These are phyloP conservation scores for Hermetia illucens DNA, from an alignment of 1,140 invertebrate species.

Conservation along the genomic window DNA sequence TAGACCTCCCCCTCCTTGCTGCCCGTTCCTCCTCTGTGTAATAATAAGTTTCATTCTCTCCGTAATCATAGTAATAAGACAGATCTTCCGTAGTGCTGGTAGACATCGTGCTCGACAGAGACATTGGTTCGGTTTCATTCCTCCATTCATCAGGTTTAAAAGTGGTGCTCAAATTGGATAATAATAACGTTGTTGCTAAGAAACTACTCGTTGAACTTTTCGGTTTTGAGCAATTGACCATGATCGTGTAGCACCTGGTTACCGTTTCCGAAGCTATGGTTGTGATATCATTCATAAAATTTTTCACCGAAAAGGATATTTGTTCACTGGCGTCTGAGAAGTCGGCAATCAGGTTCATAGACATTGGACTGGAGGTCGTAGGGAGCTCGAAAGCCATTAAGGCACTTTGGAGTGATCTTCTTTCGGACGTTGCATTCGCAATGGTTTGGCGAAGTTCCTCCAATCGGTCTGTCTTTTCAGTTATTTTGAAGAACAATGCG, in stretches of 20 bases:
- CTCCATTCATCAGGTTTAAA: slow-evolving; percentile 5
- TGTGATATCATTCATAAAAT: no score
- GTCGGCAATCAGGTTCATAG: no score
- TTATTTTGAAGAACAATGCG: slow-evolving; percentile 85
- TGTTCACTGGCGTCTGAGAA: no score
- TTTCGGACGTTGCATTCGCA: slow-evolving; percentile 14
- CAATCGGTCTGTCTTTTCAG: slow-evolving; percentile 49
- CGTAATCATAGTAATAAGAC: no score
- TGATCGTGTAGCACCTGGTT: slow-evolving; percentile 17
- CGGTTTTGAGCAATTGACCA: slow-evolving; percentile 24
- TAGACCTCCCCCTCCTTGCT: background rate
- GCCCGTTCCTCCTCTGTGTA: background rate
- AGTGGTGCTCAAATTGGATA: slow-evolving; percentile 15
- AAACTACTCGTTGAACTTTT: background rate
- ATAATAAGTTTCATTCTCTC: no score
- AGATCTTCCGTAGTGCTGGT: no score
- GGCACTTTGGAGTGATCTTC: slow-evolving; percentile 11
- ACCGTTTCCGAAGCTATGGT: background rate
- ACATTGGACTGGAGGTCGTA: no score
- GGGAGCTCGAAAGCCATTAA: background rate
- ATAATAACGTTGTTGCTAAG: slow-evolving; percentile 1
- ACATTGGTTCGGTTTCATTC: no score
- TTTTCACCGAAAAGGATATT: no score
- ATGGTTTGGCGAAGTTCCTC: slow-evolving; percentile 32
- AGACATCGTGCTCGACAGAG: no score